Evolutionary conservation across 2,888 invertebrate genomes (phyloP).

Genomic region (Conomelus anceps): DNA sequence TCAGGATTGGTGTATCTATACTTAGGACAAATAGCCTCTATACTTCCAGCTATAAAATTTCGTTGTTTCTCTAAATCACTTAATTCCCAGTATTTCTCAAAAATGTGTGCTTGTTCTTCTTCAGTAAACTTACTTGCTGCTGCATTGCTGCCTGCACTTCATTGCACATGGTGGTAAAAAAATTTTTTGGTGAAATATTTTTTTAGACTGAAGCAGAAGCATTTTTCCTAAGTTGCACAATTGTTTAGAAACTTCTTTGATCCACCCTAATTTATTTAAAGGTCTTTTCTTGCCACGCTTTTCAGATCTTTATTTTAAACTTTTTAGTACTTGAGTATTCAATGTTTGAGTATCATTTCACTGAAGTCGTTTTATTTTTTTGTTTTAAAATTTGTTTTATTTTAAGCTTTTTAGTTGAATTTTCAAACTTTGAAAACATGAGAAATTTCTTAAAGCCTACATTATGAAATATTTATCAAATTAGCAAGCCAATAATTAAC

Average conservation of each 20-base stretch:
- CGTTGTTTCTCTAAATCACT: constrained; percentile 20
- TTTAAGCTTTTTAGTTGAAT: too few relatives aligned
- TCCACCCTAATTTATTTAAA: not conserved
- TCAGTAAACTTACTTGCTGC: constrained; percentile 21
- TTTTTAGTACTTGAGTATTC: too few relatives aligned
- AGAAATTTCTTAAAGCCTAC: too few relatives aligned
- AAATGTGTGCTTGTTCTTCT: constrained; percentile 19
- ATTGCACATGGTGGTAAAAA: constrained; percentile 22
- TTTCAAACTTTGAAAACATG: too few relatives aligned
- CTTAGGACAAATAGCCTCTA: constrained; percentile 12
- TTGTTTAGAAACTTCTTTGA: not conserved
- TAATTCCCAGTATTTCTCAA: constrained; percentile 23
- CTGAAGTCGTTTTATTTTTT: too few relatives aligned
- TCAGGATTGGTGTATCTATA: constrained; percentile 9
- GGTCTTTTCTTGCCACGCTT: not conserved
- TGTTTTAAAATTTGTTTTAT: too few relatives aligned
- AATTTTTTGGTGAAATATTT: not conserved
- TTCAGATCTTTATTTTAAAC: too few relatives aligned
- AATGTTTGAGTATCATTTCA: too few relatives aligned
- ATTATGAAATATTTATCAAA: too few relatives aligned
- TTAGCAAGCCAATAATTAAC: too few relatives aligned
- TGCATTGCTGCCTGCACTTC: constrained; percentile 19
- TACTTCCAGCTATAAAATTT: constrained; percentile 17
- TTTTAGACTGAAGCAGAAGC: not conserved
- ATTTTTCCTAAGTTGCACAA: not conserved